These are phyloP conservation scores for Mus pahari DNA, from an alignment of 2,113 vertebrate species.

Conservation along the genomic window DNA sequence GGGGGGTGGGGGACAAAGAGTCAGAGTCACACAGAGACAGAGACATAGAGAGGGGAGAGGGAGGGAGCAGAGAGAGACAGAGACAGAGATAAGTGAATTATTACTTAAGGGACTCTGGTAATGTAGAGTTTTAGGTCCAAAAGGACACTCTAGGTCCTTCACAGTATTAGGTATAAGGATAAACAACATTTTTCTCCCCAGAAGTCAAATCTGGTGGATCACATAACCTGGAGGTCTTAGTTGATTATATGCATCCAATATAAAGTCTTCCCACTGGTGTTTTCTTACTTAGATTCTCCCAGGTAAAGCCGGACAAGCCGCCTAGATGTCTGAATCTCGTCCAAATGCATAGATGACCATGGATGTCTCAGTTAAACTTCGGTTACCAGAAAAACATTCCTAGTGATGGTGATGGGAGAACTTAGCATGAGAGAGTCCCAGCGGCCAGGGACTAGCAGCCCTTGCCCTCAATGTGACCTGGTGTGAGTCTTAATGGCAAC, in stretches of 20 bases:
- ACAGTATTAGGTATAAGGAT: background rate
- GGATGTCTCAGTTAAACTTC: background rate
- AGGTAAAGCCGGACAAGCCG: background rate
- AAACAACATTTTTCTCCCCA: background rate
- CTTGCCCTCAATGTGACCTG: background rate
- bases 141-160: background rate
- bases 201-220: background rate
- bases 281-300: conserved; percentile 20
- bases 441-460: background rate
- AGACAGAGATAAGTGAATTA: background rate
- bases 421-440: background rate
- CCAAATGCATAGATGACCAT: background rate
- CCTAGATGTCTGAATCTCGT: background rate
- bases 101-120: background rate
- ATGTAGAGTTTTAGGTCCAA: background rate
- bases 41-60: background rate
- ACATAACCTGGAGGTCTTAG: too few relatives aligned
- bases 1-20: background rate
- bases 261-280: rapidly evolving
- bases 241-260: background rate
- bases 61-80: background rate
- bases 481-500: background rate
- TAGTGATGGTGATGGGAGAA: background rate
- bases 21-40: background rate
- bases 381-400: background rate